Evolutionary conservation across 2,888 invertebrate species (phyloP).

Genomic region (Erpobdella octoculata): DNA sequence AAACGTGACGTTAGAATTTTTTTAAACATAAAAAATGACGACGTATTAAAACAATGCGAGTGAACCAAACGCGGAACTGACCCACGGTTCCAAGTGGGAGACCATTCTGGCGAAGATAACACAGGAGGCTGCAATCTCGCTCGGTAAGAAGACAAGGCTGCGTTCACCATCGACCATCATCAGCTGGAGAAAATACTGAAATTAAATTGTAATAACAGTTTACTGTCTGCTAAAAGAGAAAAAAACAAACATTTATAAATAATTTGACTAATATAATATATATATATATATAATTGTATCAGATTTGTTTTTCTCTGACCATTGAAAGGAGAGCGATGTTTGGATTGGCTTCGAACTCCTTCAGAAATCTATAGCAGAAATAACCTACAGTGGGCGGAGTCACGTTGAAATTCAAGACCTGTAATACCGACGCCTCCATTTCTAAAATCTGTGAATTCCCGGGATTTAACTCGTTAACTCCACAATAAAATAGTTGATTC

Average conservation of each 20-base stretch:
- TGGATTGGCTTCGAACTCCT: slow-evolving; percentile 30
- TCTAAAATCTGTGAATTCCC: background rate
- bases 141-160: slow-evolving; percentile 72
- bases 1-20: background rate
- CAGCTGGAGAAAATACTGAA: slow-evolving; percentile 27
- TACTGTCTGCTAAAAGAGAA: background rate
- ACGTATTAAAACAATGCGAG: no score
- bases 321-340: background rate
- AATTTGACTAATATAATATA: background rate
- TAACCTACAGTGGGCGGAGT: slow-evolving; percentile 77
- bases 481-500: no score
- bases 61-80: background rate
- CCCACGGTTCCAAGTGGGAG: slow-evolving; percentile 3
- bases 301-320: background rate
- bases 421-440: slow-evolving; percentile 63
- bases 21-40: background rate
- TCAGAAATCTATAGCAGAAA: slow-evolving; percentile 63
- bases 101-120: slow-evolving; percentile 67
- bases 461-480: background rate
- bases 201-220: no score
- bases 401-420: slow-evolving; percentile 78
- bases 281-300: background rate
- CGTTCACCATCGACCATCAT: slow-evolving; percentile 50
- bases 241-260: background rate
- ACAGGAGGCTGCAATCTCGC: slow-evolving; percentile 71